phyloP scores from a whole-genome alignment of 2,113 vertebrate species.

The Aythya baeri region DNA sequence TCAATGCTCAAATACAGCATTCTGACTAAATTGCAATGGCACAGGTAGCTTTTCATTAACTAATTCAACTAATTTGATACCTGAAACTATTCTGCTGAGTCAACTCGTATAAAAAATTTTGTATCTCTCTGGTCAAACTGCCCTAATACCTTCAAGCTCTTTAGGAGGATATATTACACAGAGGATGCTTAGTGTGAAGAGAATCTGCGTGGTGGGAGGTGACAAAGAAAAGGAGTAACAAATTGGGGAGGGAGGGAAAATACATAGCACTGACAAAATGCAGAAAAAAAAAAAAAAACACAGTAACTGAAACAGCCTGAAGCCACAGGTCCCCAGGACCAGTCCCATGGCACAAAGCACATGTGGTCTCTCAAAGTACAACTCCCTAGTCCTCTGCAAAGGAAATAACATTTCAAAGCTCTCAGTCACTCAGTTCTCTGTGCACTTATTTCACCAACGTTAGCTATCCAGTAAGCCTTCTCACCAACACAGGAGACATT shows the following conservation, averaged over 20 bases:
- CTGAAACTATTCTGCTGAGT: neutral
- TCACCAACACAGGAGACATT: neutral
- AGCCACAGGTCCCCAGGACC: neutral
- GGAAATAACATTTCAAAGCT: neutral
- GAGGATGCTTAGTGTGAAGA: neutral
- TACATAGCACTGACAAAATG: neutral
- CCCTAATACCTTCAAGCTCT: neutral
- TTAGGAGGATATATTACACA: neutral
- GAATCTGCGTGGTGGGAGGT: neutral
- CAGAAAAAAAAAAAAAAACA: neutral
- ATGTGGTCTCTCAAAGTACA: neutral
- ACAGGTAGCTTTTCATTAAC: neutral
- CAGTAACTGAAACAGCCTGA: neutral
- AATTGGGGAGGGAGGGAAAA: neutral
- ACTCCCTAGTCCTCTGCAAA: neutral
- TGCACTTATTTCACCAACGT: neutral
- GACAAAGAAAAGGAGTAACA: neutral
- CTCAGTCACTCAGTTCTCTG: neutral
- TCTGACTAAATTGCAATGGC: neutral
- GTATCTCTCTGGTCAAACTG: neutral
- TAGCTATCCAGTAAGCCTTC: neutral
- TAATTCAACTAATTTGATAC: neutral
- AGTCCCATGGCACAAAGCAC: fast-evolving
- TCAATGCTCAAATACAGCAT: neutral
- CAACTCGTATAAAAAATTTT: neutral